Evolutionary conservation across 2,113 vertebrate species (phyloP), one percentile per base, ranked within the genome.

Genomic region (Merops nubicus): DNA sequence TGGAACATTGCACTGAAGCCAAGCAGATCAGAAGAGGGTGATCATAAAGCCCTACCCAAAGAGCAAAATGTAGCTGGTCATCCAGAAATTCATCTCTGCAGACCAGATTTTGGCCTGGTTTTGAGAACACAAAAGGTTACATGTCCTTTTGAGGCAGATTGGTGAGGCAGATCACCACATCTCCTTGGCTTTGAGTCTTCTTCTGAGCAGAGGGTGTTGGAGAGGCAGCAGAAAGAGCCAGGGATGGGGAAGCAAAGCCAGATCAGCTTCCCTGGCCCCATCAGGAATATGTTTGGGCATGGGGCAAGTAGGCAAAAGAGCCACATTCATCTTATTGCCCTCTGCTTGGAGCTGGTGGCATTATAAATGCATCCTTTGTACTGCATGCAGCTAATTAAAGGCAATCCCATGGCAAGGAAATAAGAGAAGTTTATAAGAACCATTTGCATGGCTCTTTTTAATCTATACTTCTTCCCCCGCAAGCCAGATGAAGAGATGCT

Each of bases 401-500:
- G 97, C 98, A 98, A 98, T 97, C 97, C 88, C 96, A 90, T 86
- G 98, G 98, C 97, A 96, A 86, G 97, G 97, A 93, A 97, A 98
- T 94, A 94, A 97, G 98, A 98, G 88, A 91, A 96, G 97, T 98
- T 98, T 98, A 98, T 98, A 98, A 98, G 98, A 99, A 99, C 97
- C 98, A 98, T 98, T 99, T 96, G 98, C 98, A 97, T 97, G 97
- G 87, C 82, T 94, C 98, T 98, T 98, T 98, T 98, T 98, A 98
- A 98, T 98, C 97, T 98, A 94, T 94, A 95, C 96, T 98, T 98
- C 98, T 97, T 96, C 84, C 76, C 98, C 97, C 97, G 22, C 36
- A 86, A 94, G 96, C 98, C 98, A 98, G 98, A 99, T 97, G 98
- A 98, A 98, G 97, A 96, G 96, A 94, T 25, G 82, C 25, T 6